Evolutionary conservation across 64 coral and sea anemone genomes (phyloP).

Genomic region (Dendronephthya gigantea): DNA sequence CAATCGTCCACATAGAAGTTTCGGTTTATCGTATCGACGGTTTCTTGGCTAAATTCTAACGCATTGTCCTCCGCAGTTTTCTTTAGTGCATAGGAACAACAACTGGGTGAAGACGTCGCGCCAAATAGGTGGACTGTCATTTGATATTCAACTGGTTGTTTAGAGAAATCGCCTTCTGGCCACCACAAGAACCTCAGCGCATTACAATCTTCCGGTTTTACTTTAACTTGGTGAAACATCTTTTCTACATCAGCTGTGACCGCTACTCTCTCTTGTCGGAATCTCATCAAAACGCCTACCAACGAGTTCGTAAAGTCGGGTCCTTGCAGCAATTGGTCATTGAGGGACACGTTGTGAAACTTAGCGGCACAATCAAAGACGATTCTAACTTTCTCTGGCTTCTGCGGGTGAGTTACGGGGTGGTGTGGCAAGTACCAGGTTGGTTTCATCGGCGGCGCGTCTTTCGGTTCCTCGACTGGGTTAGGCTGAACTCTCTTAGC

Average conservation of each 20-base stretch:
- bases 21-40: not conserved
- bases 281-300: not conserved
- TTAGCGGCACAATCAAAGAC: too few species aligned
- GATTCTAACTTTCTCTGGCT: too few species aligned
- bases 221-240: slow-evolving; percentile 3
- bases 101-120: not conserved
- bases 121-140: slow-evolving; percentile 1
- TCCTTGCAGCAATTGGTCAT: slow-evolving; percentile 1
- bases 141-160: not conserved
- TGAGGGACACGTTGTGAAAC: too few species aligned
- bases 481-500: too few species aligned
- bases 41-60: not conserved
- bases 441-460: too few species aligned
- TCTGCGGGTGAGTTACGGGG: too few species aligned
- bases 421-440: too few species aligned
- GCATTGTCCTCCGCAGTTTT: not conserved
- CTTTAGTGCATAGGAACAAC: not conserved
- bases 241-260: not conserved
- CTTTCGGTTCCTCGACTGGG: too few species aligned
- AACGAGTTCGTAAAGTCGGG: not conserved
- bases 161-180: not conserved
- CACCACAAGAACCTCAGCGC: not conserved
- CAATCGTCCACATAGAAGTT: slow-evolving; percentile 9
- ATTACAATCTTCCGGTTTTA: not conserved
- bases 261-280: not conserved